These are phyloP conservation scores for Heteromormyrus szaboi DNA, from an alignment of 2,797 vertebrate species.

Conservation along the genomic window DNA sequence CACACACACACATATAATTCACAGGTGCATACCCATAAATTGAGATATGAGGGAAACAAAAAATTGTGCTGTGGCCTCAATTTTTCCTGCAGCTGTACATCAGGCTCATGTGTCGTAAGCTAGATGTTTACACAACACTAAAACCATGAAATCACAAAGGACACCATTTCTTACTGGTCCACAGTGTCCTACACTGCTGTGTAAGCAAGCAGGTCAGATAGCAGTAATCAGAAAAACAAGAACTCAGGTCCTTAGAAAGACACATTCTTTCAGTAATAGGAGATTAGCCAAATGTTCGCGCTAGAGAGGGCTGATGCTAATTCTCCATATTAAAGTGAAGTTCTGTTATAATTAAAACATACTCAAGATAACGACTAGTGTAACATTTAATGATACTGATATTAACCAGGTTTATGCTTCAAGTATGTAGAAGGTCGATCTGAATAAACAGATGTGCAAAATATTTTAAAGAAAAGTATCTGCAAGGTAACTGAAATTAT, in stretches of 20 bases:
- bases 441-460: neutral
- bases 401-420: neutral
- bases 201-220: neutral
- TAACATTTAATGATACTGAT: neutral
- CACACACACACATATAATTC: neutral
- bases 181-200: neutral
- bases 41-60: neutral
- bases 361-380: neutral
- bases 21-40: neutral
- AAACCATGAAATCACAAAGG: neutral
- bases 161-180: neutral
- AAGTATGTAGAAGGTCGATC: neutral
- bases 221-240: neutral
- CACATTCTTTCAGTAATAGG: conserved; percentile 30
- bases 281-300: conserved; percentile 35
- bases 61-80: neutral
- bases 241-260: neutral
- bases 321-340: conserved; percentile 11
- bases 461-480: neutral
- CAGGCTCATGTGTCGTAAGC: neutral
- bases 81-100: neutral
- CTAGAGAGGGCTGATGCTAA: conserved; percentile 11
- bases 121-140: neutral
- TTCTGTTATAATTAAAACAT: neutral
- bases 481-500: neutral